These are phyloP conservation scores for Xylota sylvarum DNA, from an alignment of 2,888 invertebrate species.

Conservation along the genomic window DNA sequence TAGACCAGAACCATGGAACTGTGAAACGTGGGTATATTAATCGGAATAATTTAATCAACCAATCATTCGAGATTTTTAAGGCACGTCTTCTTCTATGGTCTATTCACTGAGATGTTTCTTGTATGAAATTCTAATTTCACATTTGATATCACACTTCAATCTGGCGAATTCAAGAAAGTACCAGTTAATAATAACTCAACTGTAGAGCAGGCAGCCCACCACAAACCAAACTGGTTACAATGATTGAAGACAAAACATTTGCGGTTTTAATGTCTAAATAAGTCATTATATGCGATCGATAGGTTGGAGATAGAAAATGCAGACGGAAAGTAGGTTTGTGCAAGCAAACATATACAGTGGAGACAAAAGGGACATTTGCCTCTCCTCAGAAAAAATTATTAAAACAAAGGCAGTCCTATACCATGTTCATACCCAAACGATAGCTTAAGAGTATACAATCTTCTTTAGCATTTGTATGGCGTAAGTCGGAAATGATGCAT, in stretches of 20 bases:
- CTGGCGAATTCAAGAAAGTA: slow-evolving; percentile 62
- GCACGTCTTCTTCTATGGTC: slow-evolving; percentile 24
- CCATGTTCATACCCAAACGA: no score
- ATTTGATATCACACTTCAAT: slow-evolving; percentile 74
- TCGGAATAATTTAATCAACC: slow-evolving; percentile 63
- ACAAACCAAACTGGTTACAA: slow-evolving; percentile 62
- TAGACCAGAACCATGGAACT: neutral
- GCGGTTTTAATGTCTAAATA: slow-evolving; percentile 68
- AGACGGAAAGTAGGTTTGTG: slow-evolving; percentile 49
- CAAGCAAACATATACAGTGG: slow-evolving; percentile 27
- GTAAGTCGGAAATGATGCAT: no score
- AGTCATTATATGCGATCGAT: slow-evolving; percentile 63
- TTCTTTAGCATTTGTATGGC: no score
- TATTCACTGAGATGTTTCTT: slow-evolving; percentile 52
- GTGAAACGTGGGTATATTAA: slow-evolving; percentile 45
- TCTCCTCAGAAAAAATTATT: no score
- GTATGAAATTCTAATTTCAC: slow-evolving; percentile 74
- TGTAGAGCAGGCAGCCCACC: slow-evolving; percentile 53
- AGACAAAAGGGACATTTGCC: slow-evolving; percentile 3
- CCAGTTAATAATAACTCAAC: slow-evolving; percentile 27
- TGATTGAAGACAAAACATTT: slow-evolving; percentile 72
- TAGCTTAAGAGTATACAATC: no score
- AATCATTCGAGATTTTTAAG: slow-evolving; percentile 63
- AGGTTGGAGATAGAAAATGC: slow-evolving; percentile 42
- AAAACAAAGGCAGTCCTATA: no score